Evolutionary conservation across 2,113 vertebrate genomes (phyloP), one percentile per base, ranked within the genome.

Genomic region (Antechinus flavipes): DNA sequence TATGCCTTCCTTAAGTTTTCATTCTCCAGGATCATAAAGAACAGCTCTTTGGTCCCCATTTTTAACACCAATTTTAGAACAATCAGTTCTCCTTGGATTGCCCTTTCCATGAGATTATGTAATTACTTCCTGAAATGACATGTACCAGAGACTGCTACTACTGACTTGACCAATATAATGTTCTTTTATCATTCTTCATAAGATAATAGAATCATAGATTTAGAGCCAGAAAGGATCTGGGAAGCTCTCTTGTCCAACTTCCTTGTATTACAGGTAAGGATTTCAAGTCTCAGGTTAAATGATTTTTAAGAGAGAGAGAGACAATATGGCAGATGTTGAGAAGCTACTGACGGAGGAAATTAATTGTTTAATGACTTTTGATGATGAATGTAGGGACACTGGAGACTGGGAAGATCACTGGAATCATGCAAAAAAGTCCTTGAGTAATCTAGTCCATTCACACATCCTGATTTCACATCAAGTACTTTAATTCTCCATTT

Each of bases 1-100:
- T 84, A 92, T 97, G 89, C 97, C 98, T 96, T 93, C 94, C 92
- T 89, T 76, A 92, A 97, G 68, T 91, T 96, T 42, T 93, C 35
- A 95, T 94, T 97, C 84, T 90, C 95, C 89, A 49, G 19, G 68
- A 84, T 94, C 95, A 93, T 96, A 94, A 91, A 90, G 94, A 89
- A 55, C 50, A 55, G 91, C 22, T 24, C 89, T 27, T 11, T 12
- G 26, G 52, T 49, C 93, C 95, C 92, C 91, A 93, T 50, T 90
- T 94, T 94, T 26, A 54, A 54, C 54, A 89, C 2, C 2, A 91
- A 92, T 94, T 91, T 91, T 93, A 8, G 25, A 26, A 58, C 35
- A 24, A 4, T 47, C 30, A 8, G 14, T 52, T 76, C n/a, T 90
- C 91, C 24, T 4, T 76, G 35, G n/a, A 76, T 5, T 3, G 5